A percentile compares a stretch with the other conserved stretches of the same genome.
These are phyloP conservation scores for Heliconius congener DNA, from an alignment of 1,140 invertebrate genomes.

Conservation along the genomic window DNA sequence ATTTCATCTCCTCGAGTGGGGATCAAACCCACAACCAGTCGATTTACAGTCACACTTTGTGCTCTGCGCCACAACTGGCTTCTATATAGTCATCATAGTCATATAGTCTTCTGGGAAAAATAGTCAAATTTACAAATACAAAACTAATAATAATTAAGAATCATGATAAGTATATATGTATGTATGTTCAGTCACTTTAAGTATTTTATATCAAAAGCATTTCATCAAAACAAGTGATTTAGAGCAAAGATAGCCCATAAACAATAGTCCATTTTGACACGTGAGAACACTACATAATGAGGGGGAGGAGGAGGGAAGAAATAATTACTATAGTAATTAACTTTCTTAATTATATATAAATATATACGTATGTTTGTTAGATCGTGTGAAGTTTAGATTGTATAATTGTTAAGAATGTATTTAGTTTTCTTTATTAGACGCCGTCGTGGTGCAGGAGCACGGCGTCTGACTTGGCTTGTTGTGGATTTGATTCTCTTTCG, in stretches of 20 bases:
- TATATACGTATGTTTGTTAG: neutral
- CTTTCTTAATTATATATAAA: slow-evolving; percentile 15
- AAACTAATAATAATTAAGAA: neutral
- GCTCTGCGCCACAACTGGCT: too few species aligned
- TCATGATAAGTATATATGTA: neutral
- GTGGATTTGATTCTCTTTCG: too few species aligned
- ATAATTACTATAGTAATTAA: slow-evolving; percentile 5
- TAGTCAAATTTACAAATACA: neutral
- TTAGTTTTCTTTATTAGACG: neutral
- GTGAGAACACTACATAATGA: neutral
- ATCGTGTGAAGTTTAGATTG: neutral
- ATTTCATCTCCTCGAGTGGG: too few species aligned
- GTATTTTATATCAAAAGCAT: neutral
- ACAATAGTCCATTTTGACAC: slow-evolving; percentile 8
- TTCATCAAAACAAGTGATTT: slow-evolving; percentile 10
- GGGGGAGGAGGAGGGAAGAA: neutral
- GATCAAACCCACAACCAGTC: too few species aligned
- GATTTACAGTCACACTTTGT: too few species aligned
- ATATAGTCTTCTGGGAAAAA: too few species aligned
- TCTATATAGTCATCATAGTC: too few species aligned
- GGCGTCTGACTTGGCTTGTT: too few species aligned
- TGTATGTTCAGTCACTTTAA: too few species aligned
- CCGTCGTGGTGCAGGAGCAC: neutral
- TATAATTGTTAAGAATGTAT: slow-evolving; percentile 10
- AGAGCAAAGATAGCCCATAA: neutral